Evolutionary conservation across 2,797 vertebrate genomes (phyloP), one percentile per base, ranked within the genome.

Genomic region (Melopsittacus undulatus): DNA sequence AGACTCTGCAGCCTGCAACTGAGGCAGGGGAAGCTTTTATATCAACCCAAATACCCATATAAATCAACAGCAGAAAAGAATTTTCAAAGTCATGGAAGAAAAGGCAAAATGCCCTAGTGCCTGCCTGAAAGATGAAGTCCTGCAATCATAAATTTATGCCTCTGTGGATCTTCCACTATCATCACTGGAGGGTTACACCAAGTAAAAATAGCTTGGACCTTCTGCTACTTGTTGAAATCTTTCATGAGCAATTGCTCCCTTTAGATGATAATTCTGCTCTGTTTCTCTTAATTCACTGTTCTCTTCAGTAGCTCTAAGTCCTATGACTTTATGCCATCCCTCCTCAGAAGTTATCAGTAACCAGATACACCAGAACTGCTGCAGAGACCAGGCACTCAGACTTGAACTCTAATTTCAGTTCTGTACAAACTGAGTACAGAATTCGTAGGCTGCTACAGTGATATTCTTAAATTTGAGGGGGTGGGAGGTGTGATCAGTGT

Each of bases 401-500:
- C 10, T 20, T 46, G 16, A 61, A 62, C n/a, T 63, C 30, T 45
- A 34, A 46, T 52, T 89, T 77, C 61, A 64, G 5, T 29, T 88
- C 56, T 38, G 20, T 51, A 67, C 42, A 57, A 91, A 80, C 10
- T 0, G 5, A 51, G 34, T n/a, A 76, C 36, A 63, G 20, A 78
- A 64, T 63, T 59, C 42, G n/a, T 29, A 77, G 29, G 42, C 57
- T 68, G 46, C 36, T 26, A 38, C 3, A 84, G 42, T 26, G 2
- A 32, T 14, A 85, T 80, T 59, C 67, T 43, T 52, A 45, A 73
- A 40, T 1, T 26, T 32, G 61, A 36, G 32, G 32, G 1, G 4
- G 24, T 2, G 1, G 9, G 3, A 5, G 13, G 0, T 36, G 4
- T 77, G 22, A 79, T n/a, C n/a, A 64, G 18, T 2, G 2, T 32